These are phyloP conservation scores for Scotopteryx bipunctaria DNA, from an alignment of 2,888 invertebrate genomes.

Conservation along the genomic window DNA sequence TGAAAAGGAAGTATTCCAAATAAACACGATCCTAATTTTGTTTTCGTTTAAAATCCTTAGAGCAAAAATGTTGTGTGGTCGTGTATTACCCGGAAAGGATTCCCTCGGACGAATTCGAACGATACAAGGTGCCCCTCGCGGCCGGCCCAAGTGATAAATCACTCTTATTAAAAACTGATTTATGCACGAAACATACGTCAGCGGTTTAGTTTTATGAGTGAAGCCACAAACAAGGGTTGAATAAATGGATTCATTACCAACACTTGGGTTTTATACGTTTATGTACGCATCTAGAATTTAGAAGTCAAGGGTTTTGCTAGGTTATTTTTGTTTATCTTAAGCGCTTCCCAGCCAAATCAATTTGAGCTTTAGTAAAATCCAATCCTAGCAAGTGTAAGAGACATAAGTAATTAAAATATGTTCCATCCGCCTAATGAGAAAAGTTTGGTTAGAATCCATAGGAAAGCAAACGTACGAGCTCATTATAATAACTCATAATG, in stretches of 20 bases:
- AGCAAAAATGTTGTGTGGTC: constrained; percentile 35
- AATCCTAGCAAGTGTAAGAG: background rate
- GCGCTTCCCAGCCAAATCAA: too few species aligned
- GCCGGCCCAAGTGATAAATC: constrained; percentile 46
- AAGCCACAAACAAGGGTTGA: background rate
- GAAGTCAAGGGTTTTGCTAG: too few species aligned
- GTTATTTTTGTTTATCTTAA: too few species aligned
- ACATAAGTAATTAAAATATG: background rate
- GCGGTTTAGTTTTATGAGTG: background rate
- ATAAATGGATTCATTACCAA: background rate
- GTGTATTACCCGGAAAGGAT: constrained; percentile 36
- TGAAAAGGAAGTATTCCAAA: too few species aligned
- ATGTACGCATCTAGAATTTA: too few species aligned
- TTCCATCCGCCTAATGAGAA: background rate
- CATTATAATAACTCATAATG: background rate
- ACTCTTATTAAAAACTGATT: constrained; percentile 52
- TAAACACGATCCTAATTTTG: too few species aligned
- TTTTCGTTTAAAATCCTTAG: constrained; percentile 21
- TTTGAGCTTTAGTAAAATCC: too few species aligned
- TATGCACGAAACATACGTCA: constrained; percentile 38
- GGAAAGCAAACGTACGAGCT: background rate
- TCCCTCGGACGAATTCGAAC: constrained; percentile 35
- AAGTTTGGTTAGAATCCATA: background rate
- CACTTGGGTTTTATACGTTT: background rate
- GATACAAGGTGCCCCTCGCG: constrained; percentile 37